These are phyloP conservation scores for Argyresthia goedartella DNA, from an alignment of 2,888 invertebrate species.

Conservation along the genomic window DNA sequence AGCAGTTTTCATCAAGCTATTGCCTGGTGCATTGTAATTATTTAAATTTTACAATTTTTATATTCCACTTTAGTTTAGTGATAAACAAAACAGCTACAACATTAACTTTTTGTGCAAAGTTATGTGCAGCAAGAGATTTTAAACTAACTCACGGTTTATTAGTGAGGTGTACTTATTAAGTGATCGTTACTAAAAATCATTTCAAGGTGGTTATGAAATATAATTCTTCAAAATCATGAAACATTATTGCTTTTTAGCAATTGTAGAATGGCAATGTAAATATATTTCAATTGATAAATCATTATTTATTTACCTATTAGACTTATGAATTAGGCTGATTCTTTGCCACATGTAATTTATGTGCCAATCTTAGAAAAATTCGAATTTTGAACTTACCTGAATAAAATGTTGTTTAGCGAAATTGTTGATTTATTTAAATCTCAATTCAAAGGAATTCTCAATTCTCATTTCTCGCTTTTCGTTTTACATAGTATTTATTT, in stretches of 20 bases:
- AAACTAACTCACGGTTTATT: slow-evolving; percentile 36
- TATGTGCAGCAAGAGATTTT: slow-evolving; percentile 4
- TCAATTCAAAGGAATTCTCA: neutral
- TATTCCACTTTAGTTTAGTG: slow-evolving; percentile 38
- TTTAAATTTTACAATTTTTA: slow-evolving; percentile 47
- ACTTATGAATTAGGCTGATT: neutral
- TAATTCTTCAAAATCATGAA: neutral
- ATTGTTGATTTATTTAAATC: slow-evolving; percentile 25
- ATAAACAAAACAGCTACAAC: slow-evolving; percentile 18
- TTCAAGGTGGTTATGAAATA: slow-evolving; percentile 1
- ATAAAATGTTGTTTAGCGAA: slow-evolving; percentile 8
- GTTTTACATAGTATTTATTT: slow-evolving; percentile 30
- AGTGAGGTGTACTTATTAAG: slow-evolving; percentile 39
- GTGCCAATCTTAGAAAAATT: slow-evolving; percentile 55
- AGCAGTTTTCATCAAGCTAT: slow-evolving; percentile 26
- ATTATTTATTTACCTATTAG: slow-evolving; percentile 14
- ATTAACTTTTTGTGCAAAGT: slow-evolving; percentile 17
- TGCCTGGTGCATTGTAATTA: slow-evolving; percentile 54
- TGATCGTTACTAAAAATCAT: slow-evolving; percentile 6
- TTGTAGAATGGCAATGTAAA: slow-evolving; percentile 2
- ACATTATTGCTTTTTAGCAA: neutral
- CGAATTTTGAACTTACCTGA: slow-evolving; percentile 6
- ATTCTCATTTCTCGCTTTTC: slow-evolving; percentile 20
- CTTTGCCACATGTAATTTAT: slow-evolving; percentile 18
- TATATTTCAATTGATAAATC: slow-evolving; percentile 8